Base-by-base conservation (phyloP, 2,113 vertebrate genomes). In the Setophaga kirtlandii region DNA sequence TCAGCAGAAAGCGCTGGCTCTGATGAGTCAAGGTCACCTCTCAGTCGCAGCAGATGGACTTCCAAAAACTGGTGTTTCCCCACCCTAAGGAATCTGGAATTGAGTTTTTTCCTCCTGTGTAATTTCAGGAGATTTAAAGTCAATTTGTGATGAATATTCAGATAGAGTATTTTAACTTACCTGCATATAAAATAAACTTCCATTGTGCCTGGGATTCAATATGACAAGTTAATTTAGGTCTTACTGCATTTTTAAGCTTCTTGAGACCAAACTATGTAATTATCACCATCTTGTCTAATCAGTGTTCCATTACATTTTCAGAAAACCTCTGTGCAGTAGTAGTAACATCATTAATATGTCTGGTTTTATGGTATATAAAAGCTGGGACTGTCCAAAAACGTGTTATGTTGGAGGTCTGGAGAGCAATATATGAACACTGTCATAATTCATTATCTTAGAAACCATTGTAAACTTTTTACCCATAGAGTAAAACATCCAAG, bases 1-100 rank as follows among this genome's bases (percentile, higher is more conserved):
- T 94, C 12, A 2, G 73, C 78, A 64, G 74, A 60, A 44, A 70
- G 64, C 12, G 7, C 59, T 89, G 88, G 88, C 46, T 31, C 75
- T 69, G 37, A 23, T 22, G 27, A 64, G 86, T 64, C 90, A 97
- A 98, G 94, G 97, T 98, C 97, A 98, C 97, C 93, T 97, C 94
- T 60, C 67, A 46, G n/a, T 4, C 8, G 8, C n/a, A 92, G 77
- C 30, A 85, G 73, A 56, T 2, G 15, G 70, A 81, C 63, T 81
- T 95, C 68, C 47, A 81, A 91, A 88, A 39, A 49, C 44, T 63
- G 18, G 13, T 75, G 60, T 52, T 75, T 35, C 0, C 3, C n/a
- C 53, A 76, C 50, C 14, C 39, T 80, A 28, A 65, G 39, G 65
- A 62, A 42, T 11, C 10, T 68, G 65, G 47, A 90, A 19, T 10